Evolutionary conservation across 2,888 invertebrate genomes (phyloP).

Genomic region (Galerucella pusilla): DNA sequence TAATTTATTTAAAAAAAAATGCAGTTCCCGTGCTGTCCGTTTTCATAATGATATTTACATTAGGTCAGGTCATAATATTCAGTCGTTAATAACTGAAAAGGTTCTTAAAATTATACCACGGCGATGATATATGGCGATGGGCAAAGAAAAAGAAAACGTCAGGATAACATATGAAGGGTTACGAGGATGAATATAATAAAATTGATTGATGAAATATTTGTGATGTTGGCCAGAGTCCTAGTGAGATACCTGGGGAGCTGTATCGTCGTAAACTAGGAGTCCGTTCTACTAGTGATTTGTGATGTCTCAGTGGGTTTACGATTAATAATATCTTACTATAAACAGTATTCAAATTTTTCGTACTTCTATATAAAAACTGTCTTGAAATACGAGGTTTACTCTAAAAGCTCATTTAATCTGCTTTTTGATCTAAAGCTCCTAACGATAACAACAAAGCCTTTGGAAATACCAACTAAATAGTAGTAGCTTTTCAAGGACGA

Average conservation of each 20-base stretch:
- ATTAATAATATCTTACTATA: constrained; percentile 2
- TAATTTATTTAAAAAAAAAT: not conserved
- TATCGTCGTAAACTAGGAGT: constrained; percentile 50
- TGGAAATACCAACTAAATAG: no score
- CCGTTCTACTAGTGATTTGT: constrained; percentile 37
- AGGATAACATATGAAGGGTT: constrained; percentile 34
- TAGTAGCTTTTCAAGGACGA: no score
- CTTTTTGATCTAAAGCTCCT: no score
- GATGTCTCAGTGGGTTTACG: constrained; percentile 30
- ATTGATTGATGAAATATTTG: constrained; percentile 48
- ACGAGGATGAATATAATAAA: constrained; percentile 32
- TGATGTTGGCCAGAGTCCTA: constrained; percentile 41
- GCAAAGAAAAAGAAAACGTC: constrained; percentile 35
- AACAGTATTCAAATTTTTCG: not conserved
- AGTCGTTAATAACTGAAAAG: constrained; percentile 16
- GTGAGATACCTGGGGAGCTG: constrained; percentile 47
- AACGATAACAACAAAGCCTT: no score
- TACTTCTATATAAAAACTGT: not conserved
- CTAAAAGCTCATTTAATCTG: no score
- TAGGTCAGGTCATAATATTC: constrained; percentile 16
- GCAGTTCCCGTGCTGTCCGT: not conserved
- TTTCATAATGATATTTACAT: constrained; percentile 24
- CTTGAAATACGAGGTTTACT: not conserved
- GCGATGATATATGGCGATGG: constrained; percentile 31
- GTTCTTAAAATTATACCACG: constrained; percentile 27